These are phyloP conservation scores for Uropetala carovei DNA, from an alignment of 2,888 invertebrate species.

Conservation along the genomic window DNA sequence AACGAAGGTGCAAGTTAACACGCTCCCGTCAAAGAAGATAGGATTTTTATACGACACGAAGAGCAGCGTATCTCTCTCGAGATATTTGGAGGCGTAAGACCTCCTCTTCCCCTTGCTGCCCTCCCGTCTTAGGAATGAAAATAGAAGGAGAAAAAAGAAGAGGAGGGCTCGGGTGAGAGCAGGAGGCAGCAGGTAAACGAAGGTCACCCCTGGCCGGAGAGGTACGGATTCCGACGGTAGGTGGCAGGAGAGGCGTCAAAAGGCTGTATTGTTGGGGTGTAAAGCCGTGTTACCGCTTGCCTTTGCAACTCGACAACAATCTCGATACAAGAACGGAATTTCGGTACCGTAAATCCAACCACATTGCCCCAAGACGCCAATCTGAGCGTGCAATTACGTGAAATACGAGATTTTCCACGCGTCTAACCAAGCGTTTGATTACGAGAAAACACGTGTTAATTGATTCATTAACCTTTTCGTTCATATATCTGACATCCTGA, in stretches of 20 bases:
- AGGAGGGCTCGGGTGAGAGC: constrained; percentile 35
- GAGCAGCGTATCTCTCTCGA: constrained; percentile 37
- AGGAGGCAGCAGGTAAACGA: constrained; percentile 61
- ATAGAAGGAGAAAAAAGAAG: constrained; percentile 39
- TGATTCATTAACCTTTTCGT: too few species aligned
- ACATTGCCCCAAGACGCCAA: too few species aligned
- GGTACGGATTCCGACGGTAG: constrained; percentile 61
- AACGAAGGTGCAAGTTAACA: constrained; percentile 29
- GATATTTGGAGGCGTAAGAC: constrained; percentile 51
- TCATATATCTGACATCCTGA: too few species aligned
- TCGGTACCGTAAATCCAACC: not conserved
- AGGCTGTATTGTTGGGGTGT: constrained; percentile 27
- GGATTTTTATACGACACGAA: constrained; percentile 44
- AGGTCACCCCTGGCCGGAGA: constrained; percentile 24
- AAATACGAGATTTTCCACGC: too few species aligned
- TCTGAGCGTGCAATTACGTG: too few species aligned
- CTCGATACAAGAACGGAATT: not conserved
- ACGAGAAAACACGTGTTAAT: too few species aligned
- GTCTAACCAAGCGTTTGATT: too few species aligned
- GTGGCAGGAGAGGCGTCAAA: constrained; percentile 59
- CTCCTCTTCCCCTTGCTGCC: constrained; percentile 29
- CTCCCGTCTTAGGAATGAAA: constrained; percentile 43
- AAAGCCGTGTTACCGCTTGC: constrained; percentile 12
- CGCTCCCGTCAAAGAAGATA: constrained; percentile 27
- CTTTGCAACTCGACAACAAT: not conserved